Conservation (phyloP, 2,113 vertebrate genomes). For the Potamarius usumacintae region DNA sequence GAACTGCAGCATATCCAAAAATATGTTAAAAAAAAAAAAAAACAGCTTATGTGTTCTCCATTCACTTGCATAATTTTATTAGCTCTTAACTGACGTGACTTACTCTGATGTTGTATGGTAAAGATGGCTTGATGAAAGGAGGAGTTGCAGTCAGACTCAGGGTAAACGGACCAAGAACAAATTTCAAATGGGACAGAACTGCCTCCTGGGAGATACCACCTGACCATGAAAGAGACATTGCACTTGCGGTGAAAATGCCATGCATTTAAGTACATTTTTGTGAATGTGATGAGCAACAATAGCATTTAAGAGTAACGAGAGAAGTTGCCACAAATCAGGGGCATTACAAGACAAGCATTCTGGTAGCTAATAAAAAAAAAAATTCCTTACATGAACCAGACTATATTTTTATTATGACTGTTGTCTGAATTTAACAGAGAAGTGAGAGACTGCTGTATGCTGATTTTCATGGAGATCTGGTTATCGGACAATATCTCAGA, state of each 20-base stretch:
- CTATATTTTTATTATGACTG: too few relatives aligned
- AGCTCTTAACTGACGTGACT: background rate
- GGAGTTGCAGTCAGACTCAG: slow-evolving; percentile 85
- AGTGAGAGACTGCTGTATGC: too few relatives aligned
- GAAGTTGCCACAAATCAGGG: too few relatives aligned
- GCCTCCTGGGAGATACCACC: slow-evolving; percentile 86
- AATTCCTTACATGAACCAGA: too few relatives aligned
- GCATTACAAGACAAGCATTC: too few relatives aligned
- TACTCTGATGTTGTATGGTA: slow-evolving; percentile 87
- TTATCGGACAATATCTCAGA: too few relatives aligned
- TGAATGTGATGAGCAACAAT: background rate
- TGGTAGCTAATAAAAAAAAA: too few relatives aligned
- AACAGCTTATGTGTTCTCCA: background rate
- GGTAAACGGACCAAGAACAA: slow-evolving; percentile 81
- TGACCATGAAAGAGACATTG: slow-evolving; percentile 52
- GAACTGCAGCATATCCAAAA: background rate
- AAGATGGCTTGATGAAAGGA: slow-evolving; percentile 88
- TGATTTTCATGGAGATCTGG: too few relatives aligned
- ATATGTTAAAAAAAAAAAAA: background rate
- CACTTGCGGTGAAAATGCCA: background rate
- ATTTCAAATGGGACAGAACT: slow-evolving; percentile 78
- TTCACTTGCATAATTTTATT: background rate
- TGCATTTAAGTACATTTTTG: background rate
- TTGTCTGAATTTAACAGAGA: too few relatives aligned
- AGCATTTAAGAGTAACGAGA: background rate